Conservation (phyloP, 2,797 vertebrate genomes). For the Antennarius maculatus region DNA sequence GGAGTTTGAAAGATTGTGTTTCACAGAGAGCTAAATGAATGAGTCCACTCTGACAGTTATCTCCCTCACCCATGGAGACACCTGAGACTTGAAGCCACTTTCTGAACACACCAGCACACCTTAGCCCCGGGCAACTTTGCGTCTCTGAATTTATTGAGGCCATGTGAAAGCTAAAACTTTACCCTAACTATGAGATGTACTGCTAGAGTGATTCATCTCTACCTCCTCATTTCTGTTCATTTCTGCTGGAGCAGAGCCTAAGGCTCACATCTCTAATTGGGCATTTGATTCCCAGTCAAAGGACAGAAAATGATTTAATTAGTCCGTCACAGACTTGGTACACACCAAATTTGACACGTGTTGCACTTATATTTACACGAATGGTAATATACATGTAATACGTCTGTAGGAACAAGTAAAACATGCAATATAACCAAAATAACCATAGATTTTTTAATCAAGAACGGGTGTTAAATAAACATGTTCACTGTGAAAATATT, state of each 20-base stretch:
- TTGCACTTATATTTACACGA: slow-evolving; percentile 14
- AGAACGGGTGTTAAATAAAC: slow-evolving; percentile 20
- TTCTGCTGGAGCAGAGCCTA: slow-evolving; percentile 36
- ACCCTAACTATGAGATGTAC: slow-evolving; percentile 24
- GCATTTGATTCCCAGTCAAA: slow-evolving; percentile 41
- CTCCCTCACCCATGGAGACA: slow-evolving; percentile 48
- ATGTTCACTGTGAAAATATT: slow-evolving; percentile 39
- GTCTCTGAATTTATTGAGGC: slow-evolving; percentile 45
- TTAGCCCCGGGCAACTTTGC: slow-evolving; percentile 38
- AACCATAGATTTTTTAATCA: background rate
- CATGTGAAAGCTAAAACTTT: slow-evolving; percentile 39
- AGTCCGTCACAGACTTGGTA: slow-evolving; percentile 31
- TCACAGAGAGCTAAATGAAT: slow-evolving; percentile 50
- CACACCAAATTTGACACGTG: slow-evolving; percentile 8
- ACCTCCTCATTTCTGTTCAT: slow-evolving; percentile 21
- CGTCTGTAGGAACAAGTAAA: too few species aligned
- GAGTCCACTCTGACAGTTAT: slow-evolving; percentile 46
- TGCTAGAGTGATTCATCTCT: slow-evolving; percentile 27
- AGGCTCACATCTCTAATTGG: slow-evolving; percentile 52
- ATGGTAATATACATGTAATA: too few species aligned
- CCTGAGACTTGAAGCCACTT: slow-evolving; percentile 49
- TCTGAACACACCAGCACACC: slow-evolving; percentile 44
- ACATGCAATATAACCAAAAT: background rate
- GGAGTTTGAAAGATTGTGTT: slow-evolving; percentile 41
- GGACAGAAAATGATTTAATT: slow-evolving; percentile 36